Percentiles rank a stretch among this genome's conserved stretches.
Evolutionary conservation across 64 coral and sea anemone species (phyloP).

Genomic region (Stichodactyla mertensii): DNA sequence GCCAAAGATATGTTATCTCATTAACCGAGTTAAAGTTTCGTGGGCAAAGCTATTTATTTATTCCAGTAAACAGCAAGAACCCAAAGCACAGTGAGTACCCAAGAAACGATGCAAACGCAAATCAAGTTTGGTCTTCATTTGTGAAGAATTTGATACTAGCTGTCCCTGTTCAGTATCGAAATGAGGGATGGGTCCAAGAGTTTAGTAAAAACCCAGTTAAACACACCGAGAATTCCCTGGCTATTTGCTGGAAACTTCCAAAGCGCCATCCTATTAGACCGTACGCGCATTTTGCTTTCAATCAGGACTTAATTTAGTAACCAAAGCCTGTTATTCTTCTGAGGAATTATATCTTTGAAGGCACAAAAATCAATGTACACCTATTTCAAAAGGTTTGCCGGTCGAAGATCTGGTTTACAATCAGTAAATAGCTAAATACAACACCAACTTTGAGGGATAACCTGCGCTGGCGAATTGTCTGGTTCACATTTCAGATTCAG

Average conservation of each 20-base stretch:
- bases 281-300: conserved; percentile 33
- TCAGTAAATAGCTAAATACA: too few relatives aligned
- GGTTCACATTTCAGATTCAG: too few relatives aligned
- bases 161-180: conserved; percentile 12
- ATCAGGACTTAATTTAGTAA: background rate
- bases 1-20: conserved; percentile 44
- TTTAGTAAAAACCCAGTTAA: conserved; percentile 36
- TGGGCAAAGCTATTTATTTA: conserved; percentile 34
- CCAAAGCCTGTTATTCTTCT: too few relatives aligned
- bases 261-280: conserved; percentile 10
- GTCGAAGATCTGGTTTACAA: too few relatives aligned
- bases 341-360: too few relatives aligned
- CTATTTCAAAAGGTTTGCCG: too few relatives aligned
- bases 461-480: too few relatives aligned
- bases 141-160: background rate
- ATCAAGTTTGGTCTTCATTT: conserved; percentile 41
- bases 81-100: conserved; percentile 38
- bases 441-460: too few relatives aligned
- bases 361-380: too few relatives aligned
- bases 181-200: background rate
- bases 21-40: conserved; percentile 48
- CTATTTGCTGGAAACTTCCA: conserved; percentile 35
- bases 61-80: conserved; percentile 27
- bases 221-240: conserved; percentile 45
- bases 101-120: conserved; percentile 5